Evolutionary conservation across 2,113 vertebrate species (phyloP), one percentile per base, ranked within the genome.

Genomic region (Spermophilus dauricus): DNA sequence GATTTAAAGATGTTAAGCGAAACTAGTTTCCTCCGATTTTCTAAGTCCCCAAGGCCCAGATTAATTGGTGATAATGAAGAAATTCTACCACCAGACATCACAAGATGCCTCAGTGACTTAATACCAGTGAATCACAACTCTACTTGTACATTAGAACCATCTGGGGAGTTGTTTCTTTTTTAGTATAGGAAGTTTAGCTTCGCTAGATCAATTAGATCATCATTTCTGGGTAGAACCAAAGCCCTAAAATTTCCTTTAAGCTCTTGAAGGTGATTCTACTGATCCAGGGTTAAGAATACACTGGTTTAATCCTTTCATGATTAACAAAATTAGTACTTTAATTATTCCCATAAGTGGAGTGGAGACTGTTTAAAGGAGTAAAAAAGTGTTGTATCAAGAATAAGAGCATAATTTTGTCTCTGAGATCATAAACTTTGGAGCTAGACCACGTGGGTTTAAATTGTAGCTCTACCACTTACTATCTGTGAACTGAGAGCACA

Each of bases 201-300:
- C 39, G 90, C 32, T 42, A 73, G 18, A 77, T 26, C 73, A 56
- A 86, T 51, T 26, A 84, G 75, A 86, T 56, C 8, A 83, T 34
- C 17, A 67, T 96, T 94, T 89, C 16, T 82, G 65, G 53, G 30
- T 12, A 77, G 56, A 72, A 88, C 30, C n/a, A 93, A 88, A 95
- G 39, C 12, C 17, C 1, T 51, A 39, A 1, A 48, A 70, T 89
- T 94, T 95, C 65, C 56, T 93, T 53, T 75, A 85, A 80, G 9
- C 16, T 89, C 51, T 92, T 67, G 12, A 86, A 83, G 34, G 20
- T 63, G 48, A 90, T 75, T 80, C 45, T 80, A 34, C 39, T 75
- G 48, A 86, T 30, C 13, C 67, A 82, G 16, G 63, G 53, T 67
- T 92, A 86, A 94, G 53, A 84, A 80, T 28, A 8, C 24, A 37